Evolutionary conservation across 2,888 invertebrate species (phyloP), one percentile per base, ranked within the genome.

Genomic region (Archips xylosteana): DNA sequence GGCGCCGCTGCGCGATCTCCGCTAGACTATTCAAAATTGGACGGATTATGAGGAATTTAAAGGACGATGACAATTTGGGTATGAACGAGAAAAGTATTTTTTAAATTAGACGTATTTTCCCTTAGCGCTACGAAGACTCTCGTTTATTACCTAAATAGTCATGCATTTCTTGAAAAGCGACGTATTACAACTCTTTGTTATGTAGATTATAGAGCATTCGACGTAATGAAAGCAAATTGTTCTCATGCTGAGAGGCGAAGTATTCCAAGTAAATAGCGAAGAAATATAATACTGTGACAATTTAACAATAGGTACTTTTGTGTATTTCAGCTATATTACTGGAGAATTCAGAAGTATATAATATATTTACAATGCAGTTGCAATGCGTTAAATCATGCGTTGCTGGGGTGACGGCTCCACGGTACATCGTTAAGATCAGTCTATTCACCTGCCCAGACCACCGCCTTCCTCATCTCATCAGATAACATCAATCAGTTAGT

Each of bases 11-110:
- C 87, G 89, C 90, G 88, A 82, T 86, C 85, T 84, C 86, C 85
- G 84, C 89, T 85, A 88, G 85, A 85, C 89, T 88, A 87, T 90
- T 90, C 89, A 90, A 89, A 92, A 94, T 94, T 93, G 93, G 92
- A 90, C 87, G 94, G 94, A 94, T 94, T 94, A 94, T 91, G 92
- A 92, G 92, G 92, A 92, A 90, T 94, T 94, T 92, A 91, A 90
- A 91, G 87, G 86, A 87, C 91, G 90, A 92, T 91, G 92, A 92
- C 94, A 89, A 93, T 92, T 93, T 92, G 91, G 92, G 91, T 92
- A 92, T 91, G 91, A 90, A 89, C 87, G 89, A 88, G 86, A 88
- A 87, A 89, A 87, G 89, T 86, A 83, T 89, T 85, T 82, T 87
- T 85, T 86, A 89, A 89, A 91, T 92, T 87, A 87, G 85, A 89